Base-by-base conservation (phyloP, 2,113 vertebrate genomes). In the Megaleporinus macrocephalus region DNA sequence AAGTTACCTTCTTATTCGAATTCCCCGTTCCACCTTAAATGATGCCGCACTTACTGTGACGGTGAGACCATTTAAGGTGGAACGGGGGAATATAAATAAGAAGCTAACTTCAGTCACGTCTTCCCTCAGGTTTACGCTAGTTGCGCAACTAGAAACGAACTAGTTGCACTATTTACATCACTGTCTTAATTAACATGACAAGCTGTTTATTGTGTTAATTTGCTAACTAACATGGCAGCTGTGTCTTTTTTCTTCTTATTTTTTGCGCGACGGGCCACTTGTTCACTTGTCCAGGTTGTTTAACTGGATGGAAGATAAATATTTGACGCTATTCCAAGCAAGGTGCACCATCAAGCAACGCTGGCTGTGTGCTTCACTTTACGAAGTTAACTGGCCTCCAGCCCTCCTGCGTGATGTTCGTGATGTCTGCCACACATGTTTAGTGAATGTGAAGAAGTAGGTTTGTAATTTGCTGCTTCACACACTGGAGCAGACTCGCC, bases 301-400 rank as follows among this genome's bases (percentile, higher is more conserved):
- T 66, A 12, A 49, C 33, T 72, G 47, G 65, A 44, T 73, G n/a
- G 13, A 9, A 15, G 3, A 53, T 80, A 20, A 80, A 73, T 80
- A 80, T 73, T 80, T 51, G 70, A 73, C 73, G 57, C 27, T 63
- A 3, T 36, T 69, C 26, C 69, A 73, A 57, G 70, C 26, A 78
- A 79, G 66, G 66, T 79, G 66, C 66, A 59, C n/a, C 12, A 13
- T 24, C 22, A 11, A 26, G n/a, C 57, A 61, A 26, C 1, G 24
- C 15, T 57, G 18, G 18, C 20, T 22, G 53, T 7, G 18, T 26
- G 11, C 11, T 55, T 20, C 6, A 55, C 53, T 55, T 30, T 24
- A 4, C 29, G 9, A 78, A 72, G 51, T n/a, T 30, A 55, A 65
- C 15, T 24, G 68, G 57, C 12, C 14, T 27, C 1, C 26, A 66